These are phyloP conservation scores for Cynocephalus volans DNA, from an alignment of 2,113 vertebrate genomes.

Conservation along the genomic window DNA sequence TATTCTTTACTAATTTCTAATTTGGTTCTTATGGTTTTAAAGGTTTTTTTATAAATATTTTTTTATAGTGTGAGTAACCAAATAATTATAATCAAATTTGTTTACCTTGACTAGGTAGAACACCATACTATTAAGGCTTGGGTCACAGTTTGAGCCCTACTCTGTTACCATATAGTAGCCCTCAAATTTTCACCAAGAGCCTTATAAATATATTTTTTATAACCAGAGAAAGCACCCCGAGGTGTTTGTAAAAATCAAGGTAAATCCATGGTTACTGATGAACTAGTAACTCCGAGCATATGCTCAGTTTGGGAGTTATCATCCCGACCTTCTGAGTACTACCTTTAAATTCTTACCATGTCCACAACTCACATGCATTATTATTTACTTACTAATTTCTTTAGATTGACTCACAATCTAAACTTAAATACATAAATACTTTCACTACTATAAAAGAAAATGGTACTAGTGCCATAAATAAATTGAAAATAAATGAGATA, in stretches of 20 bases:
- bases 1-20: neutral
- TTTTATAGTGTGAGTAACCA: neutral
- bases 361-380: neutral
- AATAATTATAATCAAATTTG: constrained; percentile 2
- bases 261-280: neutral
- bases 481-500: neutral
- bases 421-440: neutral
- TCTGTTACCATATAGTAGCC: neutral
- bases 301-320: neutral
- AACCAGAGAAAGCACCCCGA: neutral
- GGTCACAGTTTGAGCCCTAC: neutral
- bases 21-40: constrained; percentile 8
- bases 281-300: neutral
- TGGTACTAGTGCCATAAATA: neutral
- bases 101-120: neutral
- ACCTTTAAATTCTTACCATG: neutral
- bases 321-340: neutral
- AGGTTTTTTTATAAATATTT: neutral
- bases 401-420: constrained; percentile 30
- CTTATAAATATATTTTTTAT: neutral
- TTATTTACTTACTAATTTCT: neutral
- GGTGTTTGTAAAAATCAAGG: neutral
- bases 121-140: neutral
- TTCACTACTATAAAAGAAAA: neutral
- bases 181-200: neutral